These are phyloP conservation scores for Hydractinia symbiolongicarpus DNA, from an alignment of 30 jellyfish, hydroid and myxozoan species.

Conservation along the genomic window DNA sequence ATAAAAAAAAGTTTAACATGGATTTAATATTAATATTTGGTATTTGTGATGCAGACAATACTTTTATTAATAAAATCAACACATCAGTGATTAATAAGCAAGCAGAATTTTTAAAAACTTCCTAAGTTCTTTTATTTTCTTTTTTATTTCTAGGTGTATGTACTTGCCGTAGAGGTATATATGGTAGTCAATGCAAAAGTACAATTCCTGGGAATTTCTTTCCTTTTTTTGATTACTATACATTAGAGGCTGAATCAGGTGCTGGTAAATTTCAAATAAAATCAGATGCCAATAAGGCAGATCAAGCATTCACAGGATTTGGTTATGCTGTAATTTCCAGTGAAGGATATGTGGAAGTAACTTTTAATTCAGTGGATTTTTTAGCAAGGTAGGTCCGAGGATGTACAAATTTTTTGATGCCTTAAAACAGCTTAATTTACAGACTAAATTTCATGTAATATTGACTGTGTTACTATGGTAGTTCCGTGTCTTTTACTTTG, in stretches of 20 bases:
- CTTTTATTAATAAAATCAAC: no score
- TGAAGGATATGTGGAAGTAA: conserved; percentile 15
- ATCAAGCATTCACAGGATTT: conserved; percentile 47
- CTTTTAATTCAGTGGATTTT: conserved; percentile 24
- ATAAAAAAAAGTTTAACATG: not conserved
- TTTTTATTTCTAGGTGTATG: conserved; percentile 43
- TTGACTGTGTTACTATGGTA: no score
- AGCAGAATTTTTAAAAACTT: no score
- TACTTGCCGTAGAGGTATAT: conserved; percentile 44
- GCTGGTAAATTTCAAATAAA: conserved; percentile 20
- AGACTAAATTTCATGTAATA: no score
- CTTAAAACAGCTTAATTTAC: no score
- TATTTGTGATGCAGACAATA: no score
- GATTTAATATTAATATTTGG: not conserved
- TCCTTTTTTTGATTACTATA: conserved; percentile 40
- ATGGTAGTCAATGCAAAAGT: conserved; percentile 42
- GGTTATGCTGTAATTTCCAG: conserved; percentile 47
- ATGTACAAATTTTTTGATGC: no score
- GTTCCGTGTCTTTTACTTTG: no score
- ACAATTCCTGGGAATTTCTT: conserved; percentile 31
- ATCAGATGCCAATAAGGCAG: conserved; percentile 28
- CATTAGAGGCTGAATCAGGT: conserved; percentile 52
- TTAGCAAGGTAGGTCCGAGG: conserved; percentile 30
- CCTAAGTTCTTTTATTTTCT: no score
- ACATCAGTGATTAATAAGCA: no score